Percentiles rank a stretch among this genome's conserved stretches.
Evolutionary conservation across 2,113 vertebrate genomes (phyloP).

Genomic region (Noctilio leporinus): DNA sequence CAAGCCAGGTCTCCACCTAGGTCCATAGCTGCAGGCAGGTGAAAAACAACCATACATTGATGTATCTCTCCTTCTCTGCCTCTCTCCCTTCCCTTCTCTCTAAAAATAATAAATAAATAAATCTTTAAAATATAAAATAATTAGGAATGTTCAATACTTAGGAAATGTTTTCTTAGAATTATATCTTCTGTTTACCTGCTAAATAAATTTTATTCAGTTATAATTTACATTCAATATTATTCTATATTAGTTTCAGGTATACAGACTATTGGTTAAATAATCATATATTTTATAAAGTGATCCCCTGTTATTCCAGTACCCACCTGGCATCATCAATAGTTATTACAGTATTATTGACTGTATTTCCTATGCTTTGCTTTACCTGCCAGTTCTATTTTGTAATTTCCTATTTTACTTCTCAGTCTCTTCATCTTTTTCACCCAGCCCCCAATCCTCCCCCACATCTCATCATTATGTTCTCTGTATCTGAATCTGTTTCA

Average conservation of each 20-base stretch:
- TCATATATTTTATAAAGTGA: background rate
- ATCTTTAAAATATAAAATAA: too few species aligned
- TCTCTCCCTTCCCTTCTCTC: too few species aligned
- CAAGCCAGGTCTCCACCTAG: too few species aligned
- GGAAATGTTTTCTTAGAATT: background rate
- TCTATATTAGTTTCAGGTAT: background rate
- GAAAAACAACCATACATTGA: too few species aligned
- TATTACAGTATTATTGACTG: background rate
- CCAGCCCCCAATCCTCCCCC: background rate
- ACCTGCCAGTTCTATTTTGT: background rate
- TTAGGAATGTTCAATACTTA: background rate
- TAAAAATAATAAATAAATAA: too few species aligned
- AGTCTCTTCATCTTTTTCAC: background rate
- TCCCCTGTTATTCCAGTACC: background rate
- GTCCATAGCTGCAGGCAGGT: too few species aligned
- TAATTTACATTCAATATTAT: background rate
- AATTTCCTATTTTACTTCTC: background rate
- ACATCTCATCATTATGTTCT: background rate
- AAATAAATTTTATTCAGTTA: background rate
- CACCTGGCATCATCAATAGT: background rate
- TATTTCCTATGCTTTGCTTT: background rate
- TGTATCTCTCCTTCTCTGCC: too few species aligned
- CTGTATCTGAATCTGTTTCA: background rate
- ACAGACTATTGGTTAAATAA: background rate
- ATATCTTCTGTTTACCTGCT: background rate